Evolutionary conservation across 2,797 vertebrate genomes (phyloP).

Genomic region (Heliangelus exortis): DNA sequence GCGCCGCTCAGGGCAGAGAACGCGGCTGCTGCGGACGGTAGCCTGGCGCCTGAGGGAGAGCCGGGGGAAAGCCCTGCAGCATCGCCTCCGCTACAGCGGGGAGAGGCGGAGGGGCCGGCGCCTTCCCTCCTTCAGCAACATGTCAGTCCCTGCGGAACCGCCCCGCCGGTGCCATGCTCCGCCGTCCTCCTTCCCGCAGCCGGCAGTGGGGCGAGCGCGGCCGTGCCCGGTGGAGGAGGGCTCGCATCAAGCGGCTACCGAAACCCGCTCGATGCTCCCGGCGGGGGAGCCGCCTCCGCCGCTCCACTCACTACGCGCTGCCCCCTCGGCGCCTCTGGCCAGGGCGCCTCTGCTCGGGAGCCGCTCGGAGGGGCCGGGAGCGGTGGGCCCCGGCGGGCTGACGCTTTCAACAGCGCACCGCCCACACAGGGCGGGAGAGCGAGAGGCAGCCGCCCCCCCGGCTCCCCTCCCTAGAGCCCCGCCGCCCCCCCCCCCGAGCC

Average conservation of each 20-base stretch:
- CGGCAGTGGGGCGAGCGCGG: conserved; percentile 75
- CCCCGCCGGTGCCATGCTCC: conserved; percentile 65
- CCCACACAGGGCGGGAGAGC: not conserved
- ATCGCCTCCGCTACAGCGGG: conserved; percentile 77
- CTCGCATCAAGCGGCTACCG: conserved; percentile 69
- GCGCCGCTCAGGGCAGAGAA: conserved; percentile 61
- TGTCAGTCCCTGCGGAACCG: conserved; percentile 63
- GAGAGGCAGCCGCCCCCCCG: not conserved
- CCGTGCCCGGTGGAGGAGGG: conserved; percentile 62
- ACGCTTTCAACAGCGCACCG: not conserved
- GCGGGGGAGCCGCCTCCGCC: not conserved
- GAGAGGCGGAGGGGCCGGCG: not conserved
- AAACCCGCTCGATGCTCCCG: conserved; percentile 48
- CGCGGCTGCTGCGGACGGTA: not conserved
- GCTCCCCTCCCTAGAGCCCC: not conserved
- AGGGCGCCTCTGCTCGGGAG: not conserved
- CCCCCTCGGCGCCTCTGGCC: not conserved
- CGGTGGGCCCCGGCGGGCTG: not conserved
- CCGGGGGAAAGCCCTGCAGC: conserved; percentile 77
- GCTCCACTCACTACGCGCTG: not conserved
- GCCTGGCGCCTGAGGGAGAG: not conserved
- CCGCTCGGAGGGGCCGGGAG: not conserved
- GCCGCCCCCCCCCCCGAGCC: not conserved
- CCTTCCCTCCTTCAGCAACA: conserved; percentile 83
- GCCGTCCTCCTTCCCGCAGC: conserved; percentile 67